Base-by-base conservation (phyloP, 2,888 invertebrate genomes). In the Nomada fucata region DNA sequence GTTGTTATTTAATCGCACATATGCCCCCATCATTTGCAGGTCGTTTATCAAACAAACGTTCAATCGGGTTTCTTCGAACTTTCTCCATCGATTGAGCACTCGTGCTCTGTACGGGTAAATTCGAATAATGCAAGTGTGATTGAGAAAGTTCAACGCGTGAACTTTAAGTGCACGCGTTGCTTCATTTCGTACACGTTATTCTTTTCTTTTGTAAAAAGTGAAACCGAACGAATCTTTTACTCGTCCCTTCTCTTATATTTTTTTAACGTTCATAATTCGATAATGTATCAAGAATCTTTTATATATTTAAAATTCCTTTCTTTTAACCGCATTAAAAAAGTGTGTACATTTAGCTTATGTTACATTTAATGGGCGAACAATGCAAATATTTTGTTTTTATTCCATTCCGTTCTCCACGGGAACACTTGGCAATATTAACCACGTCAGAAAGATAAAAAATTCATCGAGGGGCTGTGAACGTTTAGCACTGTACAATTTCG, bases 61-160 rank as follows among this genome's bases (percentile, higher is more conserved):
- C 5, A 18, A 15, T 61, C 23, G 47, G 53, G 44, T 67, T 76
- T 47, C 65, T 20, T 60, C 13, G 20, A 53, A 76, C 67, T 78
- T 61, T 78, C 77, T 67, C 67, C 15, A 36, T 23, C n/a, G 26
- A 36, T 26, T 9, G 26, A 55, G 23, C 18, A 18, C n/a, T 10
- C 23, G 0, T 18, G 7, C 23, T 15, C 50, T n/a, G 20, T 53
- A 11, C 9, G 10, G 1, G 7, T 13, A n/a, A 7, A 47, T 11
- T 18, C 13, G 2, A 13, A 1, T 9, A 13, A 44, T 0, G 26
- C 1, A 36, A 26, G 15, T 18, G 47, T 76, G 67, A 76, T 65
- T 52, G 65, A n/a, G 77, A 76, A 67, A 77, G 65, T 53, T 11
- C 15, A 13, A 13, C 10, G 13, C 52, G 75, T 23, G 60, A 77